Percentiles rank a stretch among this genome's conserved stretches.
Evolutionary conservation across 2,888 invertebrate genomes (phyloP).

Genomic region (Helicoverpa assulta): DNA sequence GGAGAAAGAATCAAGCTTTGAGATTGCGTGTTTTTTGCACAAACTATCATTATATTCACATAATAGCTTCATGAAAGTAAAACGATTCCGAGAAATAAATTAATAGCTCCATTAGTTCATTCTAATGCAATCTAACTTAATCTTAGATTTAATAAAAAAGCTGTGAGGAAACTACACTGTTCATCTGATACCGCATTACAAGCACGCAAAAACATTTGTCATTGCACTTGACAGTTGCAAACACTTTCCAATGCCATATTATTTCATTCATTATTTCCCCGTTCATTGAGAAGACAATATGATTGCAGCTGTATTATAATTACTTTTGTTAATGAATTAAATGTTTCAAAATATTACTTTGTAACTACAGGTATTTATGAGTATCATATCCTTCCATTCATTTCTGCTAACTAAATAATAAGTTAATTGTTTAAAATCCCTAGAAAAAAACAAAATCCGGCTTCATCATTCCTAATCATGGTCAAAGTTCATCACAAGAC

Average conservation of each 20-base stretch:
- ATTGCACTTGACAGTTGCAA: background rate
- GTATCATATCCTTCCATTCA: too few relatives aligned
- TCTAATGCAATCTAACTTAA: background rate
- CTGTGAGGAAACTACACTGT: background rate
- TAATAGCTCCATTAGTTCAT: too few relatives aligned
- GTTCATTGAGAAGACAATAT: background rate
- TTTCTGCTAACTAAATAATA: too few relatives aligned
- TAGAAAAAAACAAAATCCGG: too few relatives aligned
- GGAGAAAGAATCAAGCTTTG: too few relatives aligned
- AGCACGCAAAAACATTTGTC: constrained; percentile 1
- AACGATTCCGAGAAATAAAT: too few relatives aligned
- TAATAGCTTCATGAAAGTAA: too few relatives aligned
- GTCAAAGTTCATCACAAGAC: too few relatives aligned
- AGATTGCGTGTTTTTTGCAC: too few relatives aligned
- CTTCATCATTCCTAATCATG: too few relatives aligned
- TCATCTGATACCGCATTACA: background rate
- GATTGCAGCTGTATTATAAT: background rate
- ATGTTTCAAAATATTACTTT: background rate
- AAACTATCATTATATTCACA: too few relatives aligned
- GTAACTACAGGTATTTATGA: background rate
- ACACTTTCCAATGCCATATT: constrained; percentile 2
- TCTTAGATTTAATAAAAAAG: background rate
- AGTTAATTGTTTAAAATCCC: too few relatives aligned
- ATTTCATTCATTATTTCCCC: background rate
- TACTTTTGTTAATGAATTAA: background rate